phyloP scores from a whole-genome alignment of 1,140 invertebrate genomes.

The Papilio polytes region DNA sequence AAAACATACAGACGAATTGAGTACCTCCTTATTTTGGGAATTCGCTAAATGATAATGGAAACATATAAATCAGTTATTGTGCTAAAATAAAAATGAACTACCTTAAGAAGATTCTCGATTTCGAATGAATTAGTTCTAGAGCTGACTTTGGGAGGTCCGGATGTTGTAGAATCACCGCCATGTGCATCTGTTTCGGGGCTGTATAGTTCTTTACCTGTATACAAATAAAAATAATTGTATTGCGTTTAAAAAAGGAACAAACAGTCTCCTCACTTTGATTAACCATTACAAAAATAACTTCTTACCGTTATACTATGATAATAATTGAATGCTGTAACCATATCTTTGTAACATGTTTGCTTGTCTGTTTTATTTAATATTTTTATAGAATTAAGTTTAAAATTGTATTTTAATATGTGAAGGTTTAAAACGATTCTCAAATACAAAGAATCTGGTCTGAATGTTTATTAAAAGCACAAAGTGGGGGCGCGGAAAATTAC shows the following conservation, averaged over 20 bases:
- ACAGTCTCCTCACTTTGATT: no score
- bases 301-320: no score
- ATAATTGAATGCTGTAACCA: no score
- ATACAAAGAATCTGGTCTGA: constrained; percentile 26
- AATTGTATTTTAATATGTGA: no score
- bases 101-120: constrained; percentile 95
- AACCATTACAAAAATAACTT: no score
- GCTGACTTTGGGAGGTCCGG: constrained; percentile 85
- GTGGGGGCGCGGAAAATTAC: constrained; percentile 53
- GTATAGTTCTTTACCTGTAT: constrained; percentile 88
- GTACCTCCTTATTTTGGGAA: no score
- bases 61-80: constrained; percentile 29
- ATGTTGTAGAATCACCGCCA: constrained; percentile 55
- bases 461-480: constrained; percentile 47
- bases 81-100: constrained; percentile 55
- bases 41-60: no score
- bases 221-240: neutral
- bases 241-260: no score
- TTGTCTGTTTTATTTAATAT: no score
- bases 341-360: no score
- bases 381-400: no score
- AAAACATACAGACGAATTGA: no score
- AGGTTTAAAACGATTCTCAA: neutral
- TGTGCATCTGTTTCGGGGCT: constrained; percentile 86
- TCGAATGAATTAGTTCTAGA: constrained; percentile 95